Base-by-base conservation (phyloP, 2,797 vertebrate genomes). In the Liasis olivaceus region DNA sequence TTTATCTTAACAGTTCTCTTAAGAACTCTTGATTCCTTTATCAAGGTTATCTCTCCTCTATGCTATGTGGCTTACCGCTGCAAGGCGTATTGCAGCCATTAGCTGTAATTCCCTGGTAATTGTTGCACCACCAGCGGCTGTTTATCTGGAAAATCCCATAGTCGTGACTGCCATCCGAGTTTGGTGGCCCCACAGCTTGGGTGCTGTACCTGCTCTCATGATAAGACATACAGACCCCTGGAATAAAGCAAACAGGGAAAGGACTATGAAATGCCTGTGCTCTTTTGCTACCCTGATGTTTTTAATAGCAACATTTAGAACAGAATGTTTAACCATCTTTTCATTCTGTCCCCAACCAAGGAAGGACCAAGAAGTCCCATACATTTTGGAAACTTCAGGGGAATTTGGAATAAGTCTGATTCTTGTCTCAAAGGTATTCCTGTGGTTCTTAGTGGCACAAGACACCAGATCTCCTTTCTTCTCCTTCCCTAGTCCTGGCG, bases 101-200 rank as follows among this genome's bases (percentile, higher is more conserved):
- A 20, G 17, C 1, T 20, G 59, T 60, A 60, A 0, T 17, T 5
- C 59, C 59, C 59, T 60, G 17, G 59, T 60, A 4, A 60, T 60
- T 86, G 0, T 93, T 17, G 89, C 98, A 98, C 98, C 98, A 98
- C 91, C 93, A 98, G n/a, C 95, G 97, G 89, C 97, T 98, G 96
- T 98, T 98, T 92, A 98, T 98, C 97, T 98, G 98, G 93, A 98
- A 98, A 91, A 98, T 96, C 85, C 98, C 98, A 2, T 98, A 98
- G 94, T 98, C 97, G 0, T 88, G 42, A 96, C 93, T 0, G 0
- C 66, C 26, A 24, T 59, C 5, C 1, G 0, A 54, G n/a, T 91
- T 51, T 36, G 0, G 2, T 1, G 36, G 54, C 24, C 24, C 64
- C 54, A 89, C 3, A 2, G 20, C 54, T 91, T 60, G 60, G n/a